phyloP scores from a whole-genome alignment of 2,888 invertebrate species.

The Aphodius sticticus region DNA sequence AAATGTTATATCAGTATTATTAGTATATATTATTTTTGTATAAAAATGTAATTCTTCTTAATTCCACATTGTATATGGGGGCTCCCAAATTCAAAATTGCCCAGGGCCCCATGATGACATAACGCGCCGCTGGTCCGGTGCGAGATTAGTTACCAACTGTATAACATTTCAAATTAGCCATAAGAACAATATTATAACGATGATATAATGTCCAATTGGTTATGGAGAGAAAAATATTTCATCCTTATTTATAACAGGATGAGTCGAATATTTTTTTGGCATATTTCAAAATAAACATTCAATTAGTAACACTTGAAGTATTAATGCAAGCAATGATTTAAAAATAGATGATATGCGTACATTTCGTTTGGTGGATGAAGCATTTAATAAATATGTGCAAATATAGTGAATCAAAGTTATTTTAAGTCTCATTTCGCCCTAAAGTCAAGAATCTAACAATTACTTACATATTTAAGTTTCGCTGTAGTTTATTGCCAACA shows the following conservation, averaged over 20 bases:
- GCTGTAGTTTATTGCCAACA: too few species aligned
- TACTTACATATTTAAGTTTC: too few species aligned
- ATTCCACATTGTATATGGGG: too few species aligned
- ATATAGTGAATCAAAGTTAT: neutral
- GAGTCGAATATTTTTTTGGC: neutral
- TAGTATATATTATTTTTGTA: too few species aligned
- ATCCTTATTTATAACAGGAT: too few species aligned
- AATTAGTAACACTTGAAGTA: neutral
- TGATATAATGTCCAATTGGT: neutral
- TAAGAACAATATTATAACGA: neutral
- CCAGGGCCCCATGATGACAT: too few species aligned
- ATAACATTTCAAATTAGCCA: neutral
- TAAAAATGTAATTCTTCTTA: too few species aligned
- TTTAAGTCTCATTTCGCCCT: neutral
- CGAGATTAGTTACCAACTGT: neutral
- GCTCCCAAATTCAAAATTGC: too few species aligned
- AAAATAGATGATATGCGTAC: neutral
- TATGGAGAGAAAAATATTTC: neutral
- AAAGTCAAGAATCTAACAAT: too few species aligned
- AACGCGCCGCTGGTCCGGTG: too few species aligned
- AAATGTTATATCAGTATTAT: too few species aligned
- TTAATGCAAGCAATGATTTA: neutral
- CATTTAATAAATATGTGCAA: neutral
- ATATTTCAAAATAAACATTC: neutral
- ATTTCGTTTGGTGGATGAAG: neutral